phyloP scores from a whole-genome alignment of 1,140 invertebrate genomes.

The Pomacea maculata region DNA sequence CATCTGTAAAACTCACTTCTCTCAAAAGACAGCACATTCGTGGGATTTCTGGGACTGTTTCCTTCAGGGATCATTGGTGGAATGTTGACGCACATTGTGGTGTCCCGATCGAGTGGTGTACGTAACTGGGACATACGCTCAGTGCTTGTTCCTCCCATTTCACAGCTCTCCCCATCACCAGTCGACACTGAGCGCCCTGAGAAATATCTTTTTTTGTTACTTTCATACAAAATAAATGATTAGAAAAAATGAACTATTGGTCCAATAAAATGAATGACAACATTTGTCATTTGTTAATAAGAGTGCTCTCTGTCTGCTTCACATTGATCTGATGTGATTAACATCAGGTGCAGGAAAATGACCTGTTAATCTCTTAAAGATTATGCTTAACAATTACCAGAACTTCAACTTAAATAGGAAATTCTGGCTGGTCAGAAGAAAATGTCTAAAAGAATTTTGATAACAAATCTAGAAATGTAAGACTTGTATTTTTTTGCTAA shows the following conservation, averaged over 20 bases:
- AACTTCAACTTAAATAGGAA: too few relatives aligned
- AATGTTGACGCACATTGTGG: constrained; percentile 23
- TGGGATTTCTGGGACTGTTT: constrained; percentile 21
- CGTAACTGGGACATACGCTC: constrained; percentile 15
- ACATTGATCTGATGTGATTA: too few relatives aligned
- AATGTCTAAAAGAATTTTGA: too few relatives aligned
- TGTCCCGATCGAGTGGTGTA: constrained; percentile 22
- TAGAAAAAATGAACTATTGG: neutral
- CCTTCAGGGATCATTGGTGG: constrained; percentile 26
- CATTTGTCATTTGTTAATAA: too few relatives aligned
- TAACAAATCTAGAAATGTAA: too few relatives aligned
- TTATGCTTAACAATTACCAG: too few relatives aligned
- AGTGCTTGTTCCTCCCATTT: neutral
- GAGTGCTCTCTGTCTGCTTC: too few relatives aligned
- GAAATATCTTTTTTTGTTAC: neutral
- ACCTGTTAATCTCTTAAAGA: too few relatives aligned
- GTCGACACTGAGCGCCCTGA: constrained; percentile 7
- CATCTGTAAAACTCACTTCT: constrained; percentile 23
- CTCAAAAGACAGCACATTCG: constrained; percentile 22
- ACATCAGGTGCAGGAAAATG: too few relatives aligned
- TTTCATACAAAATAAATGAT: neutral
- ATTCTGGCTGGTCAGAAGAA: too few relatives aligned
- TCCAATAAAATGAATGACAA: neutral
- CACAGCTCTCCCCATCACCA: neutral
- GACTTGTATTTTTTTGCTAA: too few relatives aligned